phyloP scores from a whole-genome alignment of 2,797 vertebrate genomes.

The Lemur catta region DNA sequence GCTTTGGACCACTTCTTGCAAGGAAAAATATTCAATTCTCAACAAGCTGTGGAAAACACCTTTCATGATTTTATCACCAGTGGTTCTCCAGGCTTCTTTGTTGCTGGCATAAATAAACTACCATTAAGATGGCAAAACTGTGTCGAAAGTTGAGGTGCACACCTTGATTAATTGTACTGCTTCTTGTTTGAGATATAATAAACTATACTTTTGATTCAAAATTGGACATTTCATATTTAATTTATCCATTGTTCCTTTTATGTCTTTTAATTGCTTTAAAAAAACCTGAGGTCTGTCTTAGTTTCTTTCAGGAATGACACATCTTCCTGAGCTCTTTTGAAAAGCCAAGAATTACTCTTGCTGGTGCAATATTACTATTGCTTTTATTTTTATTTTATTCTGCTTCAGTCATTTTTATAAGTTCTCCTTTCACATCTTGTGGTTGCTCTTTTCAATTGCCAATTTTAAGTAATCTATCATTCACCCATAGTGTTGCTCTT shows the following conservation, averaged over 20 bases:
- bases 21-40: no score
- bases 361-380: not conserved
- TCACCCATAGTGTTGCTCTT: not conserved
- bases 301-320: not conserved
- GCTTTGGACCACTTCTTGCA: no score
- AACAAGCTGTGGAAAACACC: no score
- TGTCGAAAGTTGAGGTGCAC: no score
- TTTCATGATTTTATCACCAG: no score
- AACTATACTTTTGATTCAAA: no score
- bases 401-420: not conserved
- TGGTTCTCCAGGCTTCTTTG: no score
- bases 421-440: not conserved
- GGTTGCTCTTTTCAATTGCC: not conserved
- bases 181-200: no score
- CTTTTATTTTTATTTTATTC: not conserved
- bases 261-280: not conserved
- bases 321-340: not conserved
- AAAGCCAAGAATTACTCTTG: not conserved
- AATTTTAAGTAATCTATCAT: not conserved
- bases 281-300: not conserved
- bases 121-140: no score
- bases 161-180: no score
- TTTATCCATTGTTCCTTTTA: not conserved
- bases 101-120: no score
- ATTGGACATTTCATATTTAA: no score